Percentiles rank a stretch among this genome's conserved stretches.
Conservation (phyloP, 2,888 invertebrate genomes). For the Nymphalis urticae region DNA sequence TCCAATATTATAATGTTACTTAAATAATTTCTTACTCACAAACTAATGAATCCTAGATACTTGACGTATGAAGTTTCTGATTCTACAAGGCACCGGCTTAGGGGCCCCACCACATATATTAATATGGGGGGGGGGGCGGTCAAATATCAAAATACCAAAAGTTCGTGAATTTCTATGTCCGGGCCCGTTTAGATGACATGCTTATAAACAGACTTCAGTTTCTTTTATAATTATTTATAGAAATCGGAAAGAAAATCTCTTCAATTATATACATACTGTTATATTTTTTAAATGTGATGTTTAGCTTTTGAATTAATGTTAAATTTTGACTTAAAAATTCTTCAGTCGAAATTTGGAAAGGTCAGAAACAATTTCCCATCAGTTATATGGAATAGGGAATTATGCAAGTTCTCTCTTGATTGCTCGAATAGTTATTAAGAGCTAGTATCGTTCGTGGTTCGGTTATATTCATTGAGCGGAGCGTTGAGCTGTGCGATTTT, state of each 20-base stretch:
- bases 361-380: conserved; percentile 15
- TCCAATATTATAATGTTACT: conserved; percentile 2
- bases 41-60: too few relatives aligned
- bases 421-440: conserved; percentile 58
- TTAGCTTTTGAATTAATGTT: background rate
- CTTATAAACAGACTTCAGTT: too few relatives aligned
- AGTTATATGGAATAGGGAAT: conserved; percentile 31
- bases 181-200: too few relatives aligned
- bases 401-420: conserved; percentile 40
- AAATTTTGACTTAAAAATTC: background rate
- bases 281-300: too few relatives aligned
- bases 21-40: background rate
- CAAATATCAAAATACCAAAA: too few relatives aligned
- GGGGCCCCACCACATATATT: background rate
- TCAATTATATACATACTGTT: too few relatives aligned
- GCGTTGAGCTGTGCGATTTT: conserved; percentile 23
- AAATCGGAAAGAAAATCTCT: too few relatives aligned
- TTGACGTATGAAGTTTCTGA: too few relatives aligned
- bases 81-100: background rate
- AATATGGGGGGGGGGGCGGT: too few relatives aligned
- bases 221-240: too few relatives aligned
- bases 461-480: conserved; percentile 33
- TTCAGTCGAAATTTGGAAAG: conserved; percentile 3
- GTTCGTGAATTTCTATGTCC: too few relatives aligned
- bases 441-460: conserved; percentile 41